Conservation (phyloP, 2,888 invertebrate species). For the Dolomedes plantarius region DNA sequence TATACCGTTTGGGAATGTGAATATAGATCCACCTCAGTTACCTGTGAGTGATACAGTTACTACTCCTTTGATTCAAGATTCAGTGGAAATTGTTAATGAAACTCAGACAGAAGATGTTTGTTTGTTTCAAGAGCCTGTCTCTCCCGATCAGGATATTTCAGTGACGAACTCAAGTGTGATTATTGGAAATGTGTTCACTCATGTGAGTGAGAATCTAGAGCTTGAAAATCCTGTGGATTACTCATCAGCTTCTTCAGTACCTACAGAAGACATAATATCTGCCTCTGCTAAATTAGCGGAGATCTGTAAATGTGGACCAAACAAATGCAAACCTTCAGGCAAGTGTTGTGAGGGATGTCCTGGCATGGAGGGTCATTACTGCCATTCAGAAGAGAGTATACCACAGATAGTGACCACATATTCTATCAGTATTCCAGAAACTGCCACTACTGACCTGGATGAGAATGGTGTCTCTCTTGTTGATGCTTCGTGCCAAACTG, state of each 20-base stretch:
- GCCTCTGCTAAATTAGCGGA: conserved; percentile 69
- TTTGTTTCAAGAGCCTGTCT: not conserved
- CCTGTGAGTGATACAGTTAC: not conserved
- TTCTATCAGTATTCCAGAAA: conserved; percentile 19
- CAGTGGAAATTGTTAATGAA: not conserved
- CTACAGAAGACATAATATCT: conserved; percentile 67
- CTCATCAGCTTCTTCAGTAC: not conserved
- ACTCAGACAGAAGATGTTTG: not conserved
- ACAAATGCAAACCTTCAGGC: conserved; percentile 66
- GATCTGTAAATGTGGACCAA: conserved; percentile 73
- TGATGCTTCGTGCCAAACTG: conserved; percentile 66
- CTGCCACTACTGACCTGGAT: not conserved
- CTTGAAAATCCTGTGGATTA: not conserved
- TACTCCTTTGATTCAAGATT: not conserved
- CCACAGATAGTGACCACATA: conserved; percentile 1
- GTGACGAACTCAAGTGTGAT: not conserved
- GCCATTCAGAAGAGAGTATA: conserved; percentile 21
- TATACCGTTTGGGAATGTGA: conserved; percentile 57
- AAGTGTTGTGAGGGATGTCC: conserved; percentile 72
- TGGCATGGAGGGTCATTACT: conserved; percentile 64
- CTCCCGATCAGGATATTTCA: not conserved
- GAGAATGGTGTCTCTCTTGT: not conserved
- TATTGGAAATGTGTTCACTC: not conserved
- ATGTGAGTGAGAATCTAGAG: not conserved
- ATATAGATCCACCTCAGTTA: not conserved